phyloP scores from a whole-genome alignment of 2,113 vertebrate genomes.

The Misgurnus anguillicaudatus region DNA sequence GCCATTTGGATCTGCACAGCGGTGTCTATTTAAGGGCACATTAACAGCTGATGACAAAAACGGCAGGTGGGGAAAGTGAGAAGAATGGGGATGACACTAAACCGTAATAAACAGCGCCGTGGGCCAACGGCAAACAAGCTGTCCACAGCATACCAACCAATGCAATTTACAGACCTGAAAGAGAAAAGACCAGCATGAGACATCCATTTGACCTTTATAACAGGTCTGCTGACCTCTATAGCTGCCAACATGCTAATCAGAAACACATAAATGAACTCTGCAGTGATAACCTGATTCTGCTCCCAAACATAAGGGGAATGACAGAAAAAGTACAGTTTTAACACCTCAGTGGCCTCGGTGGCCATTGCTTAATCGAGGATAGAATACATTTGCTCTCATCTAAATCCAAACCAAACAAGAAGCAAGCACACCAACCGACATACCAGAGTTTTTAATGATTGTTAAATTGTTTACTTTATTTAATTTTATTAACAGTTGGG shows the following conservation, averaged over 20 bases:
- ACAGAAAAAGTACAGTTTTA: conserved; percentile 2
- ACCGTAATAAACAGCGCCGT: conserved; percentile 23
- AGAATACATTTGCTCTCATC: conserved; percentile 3
- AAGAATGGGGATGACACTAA: neutral
- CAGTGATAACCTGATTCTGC: conserved; percentile 11
- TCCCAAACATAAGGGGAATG: neutral
- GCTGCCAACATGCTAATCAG: conserved; percentile 19
- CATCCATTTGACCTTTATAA: conserved; percentile 26
- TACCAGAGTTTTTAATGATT: too few species aligned
- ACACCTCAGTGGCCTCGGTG: neutral
- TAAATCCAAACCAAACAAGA: neutral
- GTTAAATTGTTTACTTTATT: too few species aligned
- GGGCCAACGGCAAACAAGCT: conserved; percentile 30
- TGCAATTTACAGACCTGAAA: neutral
- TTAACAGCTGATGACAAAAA: conserved; percentile 12
- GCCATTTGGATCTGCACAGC: conserved; percentile 22
- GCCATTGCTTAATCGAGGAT: neutral
- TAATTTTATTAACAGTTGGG: too few species aligned
- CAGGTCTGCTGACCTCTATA: neutral
- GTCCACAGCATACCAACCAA: conserved; percentile 3
- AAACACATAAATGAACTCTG: neutral
- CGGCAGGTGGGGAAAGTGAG: conserved; percentile 6
- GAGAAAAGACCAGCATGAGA: neutral
- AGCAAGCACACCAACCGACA: too few species aligned
- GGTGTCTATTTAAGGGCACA: neutral